A percentile compares a stretch with the other conserved stretches of the same genome.
Conservation (phyloP, 2,113 vertebrate species). For the Peromyscus polionotus region DNA sequence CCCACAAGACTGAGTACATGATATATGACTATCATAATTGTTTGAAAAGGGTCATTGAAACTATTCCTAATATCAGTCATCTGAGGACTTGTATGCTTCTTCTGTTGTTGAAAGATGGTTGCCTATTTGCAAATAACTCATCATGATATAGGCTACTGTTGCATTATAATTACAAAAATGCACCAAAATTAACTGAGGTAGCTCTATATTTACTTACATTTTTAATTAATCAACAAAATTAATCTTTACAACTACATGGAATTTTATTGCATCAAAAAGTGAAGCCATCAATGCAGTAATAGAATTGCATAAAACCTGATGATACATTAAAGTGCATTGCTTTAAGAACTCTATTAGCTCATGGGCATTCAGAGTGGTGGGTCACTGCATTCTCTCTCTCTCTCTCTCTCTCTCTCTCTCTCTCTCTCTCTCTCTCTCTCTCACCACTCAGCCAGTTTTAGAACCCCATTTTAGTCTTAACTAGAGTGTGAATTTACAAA, state of each 20-base stretch:
- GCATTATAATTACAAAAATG: background rate
- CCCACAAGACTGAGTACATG: background rate
- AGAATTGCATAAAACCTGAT: background rate
- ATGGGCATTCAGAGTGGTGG: too few species aligned
- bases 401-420: too few species aligned
- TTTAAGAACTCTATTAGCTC: background rate
- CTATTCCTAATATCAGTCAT: background rate
- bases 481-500: background rate
- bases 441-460: background rate
- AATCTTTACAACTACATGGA: background rate
- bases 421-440: background rate
- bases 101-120: background rate
- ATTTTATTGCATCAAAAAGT: background rate
- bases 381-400: too few species aligned
- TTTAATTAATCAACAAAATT: background rate
- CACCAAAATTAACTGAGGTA: too few species aligned
- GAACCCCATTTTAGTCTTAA: background rate
- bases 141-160: background rate
- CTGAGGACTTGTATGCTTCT: background rate
- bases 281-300: too few species aligned
- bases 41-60: background rate
- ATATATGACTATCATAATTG: background rate
- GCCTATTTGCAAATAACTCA: background rate
- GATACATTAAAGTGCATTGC: background rate
- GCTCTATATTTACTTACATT: background rate